A percentile compares a stretch with the other conserved stretches of the same genome.
Evolutionary conservation across 2,113 vertebrate species (phyloP).

Genomic region (Paradoxurus hermaphroditus): DNA sequence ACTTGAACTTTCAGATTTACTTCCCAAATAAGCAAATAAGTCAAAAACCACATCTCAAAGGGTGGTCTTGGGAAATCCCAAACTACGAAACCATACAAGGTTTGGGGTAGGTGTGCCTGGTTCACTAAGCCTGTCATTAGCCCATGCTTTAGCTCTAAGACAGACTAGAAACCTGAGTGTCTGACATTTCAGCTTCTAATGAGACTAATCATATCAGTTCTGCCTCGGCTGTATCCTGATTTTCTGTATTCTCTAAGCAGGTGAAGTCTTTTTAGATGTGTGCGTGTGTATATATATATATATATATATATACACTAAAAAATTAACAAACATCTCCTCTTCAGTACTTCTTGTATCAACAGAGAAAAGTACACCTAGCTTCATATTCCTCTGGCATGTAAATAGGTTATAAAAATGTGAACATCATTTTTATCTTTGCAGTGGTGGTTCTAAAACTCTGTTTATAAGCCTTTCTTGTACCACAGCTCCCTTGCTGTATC

Average conservation of each 20-base stretch:
- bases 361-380: background rate
- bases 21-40: background rate
- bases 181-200: background rate
- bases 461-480: background rate
- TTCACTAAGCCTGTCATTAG: background rate
- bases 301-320: background rate
- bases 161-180: background rate
- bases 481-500: background rate
- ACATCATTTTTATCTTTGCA: background rate
- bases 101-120: background rate
- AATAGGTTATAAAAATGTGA: conserved; percentile 14
- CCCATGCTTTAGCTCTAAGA: background rate
- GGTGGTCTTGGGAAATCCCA: background rate
- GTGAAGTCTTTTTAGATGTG: background rate
- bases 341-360: background rate
- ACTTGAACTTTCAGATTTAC: background rate
- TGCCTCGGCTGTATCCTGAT: background rate
- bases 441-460: background rate
- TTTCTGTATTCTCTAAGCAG: background rate
- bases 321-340: background rate
- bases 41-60: background rate
- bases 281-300: too few relatives aligned
- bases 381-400: background rate
- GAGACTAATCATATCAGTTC: background rate
- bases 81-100: background rate